phyloP scores from a whole-genome alignment of 2,888 invertebrate species.

The Andrena marginata region DNA sequence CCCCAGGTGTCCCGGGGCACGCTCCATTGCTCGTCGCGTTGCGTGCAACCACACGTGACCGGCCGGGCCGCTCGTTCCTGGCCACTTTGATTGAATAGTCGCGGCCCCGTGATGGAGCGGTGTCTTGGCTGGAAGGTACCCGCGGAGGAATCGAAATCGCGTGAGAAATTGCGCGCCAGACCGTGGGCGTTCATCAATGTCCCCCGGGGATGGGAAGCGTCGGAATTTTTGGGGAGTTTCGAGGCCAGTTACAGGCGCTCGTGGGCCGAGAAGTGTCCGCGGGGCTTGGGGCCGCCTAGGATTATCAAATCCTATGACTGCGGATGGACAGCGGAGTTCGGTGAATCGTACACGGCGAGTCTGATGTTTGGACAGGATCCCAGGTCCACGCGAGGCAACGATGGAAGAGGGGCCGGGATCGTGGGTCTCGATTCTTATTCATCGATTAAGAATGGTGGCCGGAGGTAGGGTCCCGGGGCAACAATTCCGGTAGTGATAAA shows the following conservation, averaged over 20 bases:
- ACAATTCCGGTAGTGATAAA: conserved; percentile 64
- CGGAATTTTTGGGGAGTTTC: not conserved
- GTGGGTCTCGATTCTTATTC: conserved; percentile 50
- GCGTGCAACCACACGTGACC: conserved; percentile 58
- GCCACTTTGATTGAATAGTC: conserved; percentile 38
- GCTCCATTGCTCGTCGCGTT: conserved; percentile 60
- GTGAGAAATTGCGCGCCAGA: conserved; percentile 14
- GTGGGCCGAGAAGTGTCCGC: too few species aligned
- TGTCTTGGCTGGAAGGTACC: conserved; percentile 13
- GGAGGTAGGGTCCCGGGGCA: conserved; percentile 40
- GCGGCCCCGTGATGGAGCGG: conserved; percentile 28
- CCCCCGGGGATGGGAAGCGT: not conserved
- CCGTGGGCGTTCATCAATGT: not conserved
- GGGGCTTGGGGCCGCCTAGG: too few species aligned
- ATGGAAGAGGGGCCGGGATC: conserved; percentile 5
- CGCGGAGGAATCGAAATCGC: not conserved
- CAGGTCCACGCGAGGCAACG: not conserved
- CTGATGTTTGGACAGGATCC: not conserved
- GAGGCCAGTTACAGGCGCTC: too few species aligned
- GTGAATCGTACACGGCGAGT: not conserved
- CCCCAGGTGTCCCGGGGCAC: conserved; percentile 32
- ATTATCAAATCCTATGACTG: not conserved
- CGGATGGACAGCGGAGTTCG: not conserved
- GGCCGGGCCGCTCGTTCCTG: conserved; percentile 38
- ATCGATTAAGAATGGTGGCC: conserved; percentile 57